These are phyloP conservation scores for Nibea albiflora DNA, from an alignment of 2,113 vertebrate genomes.

Conservation along the genomic window DNA sequence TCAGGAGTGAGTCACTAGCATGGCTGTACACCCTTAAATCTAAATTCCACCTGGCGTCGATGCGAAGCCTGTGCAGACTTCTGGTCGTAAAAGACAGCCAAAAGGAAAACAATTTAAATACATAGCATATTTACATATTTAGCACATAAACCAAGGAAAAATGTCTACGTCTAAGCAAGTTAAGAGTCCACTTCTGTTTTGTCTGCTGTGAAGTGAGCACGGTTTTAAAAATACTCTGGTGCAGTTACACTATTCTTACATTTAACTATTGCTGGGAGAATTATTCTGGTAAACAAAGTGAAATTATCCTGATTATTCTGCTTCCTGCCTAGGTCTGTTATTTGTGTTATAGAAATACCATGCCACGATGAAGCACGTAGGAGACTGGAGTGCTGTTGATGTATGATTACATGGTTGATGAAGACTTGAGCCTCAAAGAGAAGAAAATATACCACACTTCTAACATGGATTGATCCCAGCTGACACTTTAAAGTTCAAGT, in stretches of 20 bases:
- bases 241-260: neutral
- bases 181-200: neutral
- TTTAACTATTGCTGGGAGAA: neutral
- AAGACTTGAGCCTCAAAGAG: neutral
- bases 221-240: neutral
- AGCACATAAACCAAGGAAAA: too few species aligned
- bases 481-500: neutral
- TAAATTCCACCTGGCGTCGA: too few species aligned
- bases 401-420: neutral
- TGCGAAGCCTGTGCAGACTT: too few species aligned
- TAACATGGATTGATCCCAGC: neutral
- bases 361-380: neutral
- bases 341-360: neutral
- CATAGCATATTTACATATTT: too few species aligned
- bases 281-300: neutral
- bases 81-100: too few species aligned
- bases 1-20: neutral
- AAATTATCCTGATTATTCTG: too few species aligned
- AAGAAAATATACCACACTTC: neutral
- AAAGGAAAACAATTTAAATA: too few species aligned
- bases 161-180: too few species aligned
- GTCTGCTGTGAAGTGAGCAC: neutral
- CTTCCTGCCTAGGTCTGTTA: too few species aligned
- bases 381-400: neutral
- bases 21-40: neutral